Conservation (phyloP, 2,797 vertebrate species). For the Micromesistius poutassou region DNA sequence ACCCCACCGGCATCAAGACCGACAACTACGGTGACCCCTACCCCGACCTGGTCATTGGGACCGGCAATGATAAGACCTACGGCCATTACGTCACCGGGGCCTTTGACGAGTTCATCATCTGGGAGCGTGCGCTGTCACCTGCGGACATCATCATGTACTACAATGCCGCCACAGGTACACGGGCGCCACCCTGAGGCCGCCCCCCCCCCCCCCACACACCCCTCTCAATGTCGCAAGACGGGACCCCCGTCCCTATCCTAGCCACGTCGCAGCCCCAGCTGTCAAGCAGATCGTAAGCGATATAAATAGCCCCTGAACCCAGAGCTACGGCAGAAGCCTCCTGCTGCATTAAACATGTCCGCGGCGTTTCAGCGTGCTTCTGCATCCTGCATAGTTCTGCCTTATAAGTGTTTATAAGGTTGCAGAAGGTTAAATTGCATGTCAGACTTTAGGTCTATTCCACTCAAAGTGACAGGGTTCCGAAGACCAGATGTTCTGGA, state of each 20-base stretch:
- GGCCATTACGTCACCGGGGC: slow-evolving; percentile 75
- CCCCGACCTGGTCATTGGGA: slow-evolving; percentile 76
- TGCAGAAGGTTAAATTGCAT: slow-evolving; percentile 25
- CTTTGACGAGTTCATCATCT: slow-evolving; percentile 96
- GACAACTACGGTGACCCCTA: slow-evolving; percentile 76
- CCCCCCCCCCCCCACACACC: slow-evolving; percentile 22
- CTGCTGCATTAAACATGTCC: slow-evolving; percentile 34
- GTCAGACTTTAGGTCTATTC: slow-evolving; percentile 40
- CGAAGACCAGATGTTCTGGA: slow-evolving; percentile 8
- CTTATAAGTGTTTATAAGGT: slow-evolving; percentile 60
- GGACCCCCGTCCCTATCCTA: slow-evolving; percentile 50
- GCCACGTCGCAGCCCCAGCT: slow-evolving; percentile 49
- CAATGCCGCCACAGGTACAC: slow-evolving; percentile 83
- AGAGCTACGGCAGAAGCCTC: slow-evolving; percentile 17
- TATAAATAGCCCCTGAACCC: slow-evolving; percentile 32
- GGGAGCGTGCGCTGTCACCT: slow-evolving; percentile 85
- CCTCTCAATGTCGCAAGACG: slow-evolving; percentile 23
- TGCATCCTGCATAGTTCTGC: slow-evolving; percentile 54
- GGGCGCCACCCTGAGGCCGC: slow-evolving; percentile 18
- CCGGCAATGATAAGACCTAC: slow-evolving; percentile 60
- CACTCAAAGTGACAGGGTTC: slow-evolving; percentile 50
- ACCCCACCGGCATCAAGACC: slow-evolving; percentile 71
- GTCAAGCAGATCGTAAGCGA: slow-evolving; percentile 42
- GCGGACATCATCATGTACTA: slow-evolving; percentile 83
- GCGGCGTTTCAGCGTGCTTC: slow-evolving; percentile 33